phyloP scores from a whole-genome alignment of 2,113 vertebrate genomes.

The Hucho hucho region DNA sequence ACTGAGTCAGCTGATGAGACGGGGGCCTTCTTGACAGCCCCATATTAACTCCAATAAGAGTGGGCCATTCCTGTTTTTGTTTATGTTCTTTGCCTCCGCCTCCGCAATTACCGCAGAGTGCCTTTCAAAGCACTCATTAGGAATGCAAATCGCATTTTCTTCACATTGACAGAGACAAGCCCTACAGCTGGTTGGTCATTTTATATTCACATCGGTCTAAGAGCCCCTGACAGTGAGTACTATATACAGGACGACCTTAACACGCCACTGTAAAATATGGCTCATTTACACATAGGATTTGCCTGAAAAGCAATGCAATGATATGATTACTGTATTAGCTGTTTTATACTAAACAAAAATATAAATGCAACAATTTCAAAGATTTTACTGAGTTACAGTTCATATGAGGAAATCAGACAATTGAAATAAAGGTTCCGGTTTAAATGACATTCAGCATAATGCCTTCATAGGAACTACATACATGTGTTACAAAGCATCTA shows the following conservation, averaged over 20 bases:
- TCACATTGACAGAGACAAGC: conserved; percentile 15
- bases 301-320: conserved; percentile 28
- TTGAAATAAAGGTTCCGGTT: too few relatives aligned
- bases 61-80: conserved; percentile 24
- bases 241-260: conserved; percentile 22
- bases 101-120: conserved; percentile 39
- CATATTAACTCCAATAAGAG: conserved; percentile 14
- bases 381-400: too few relatives aligned
- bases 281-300: conserved; percentile 29
- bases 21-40: not conserved
- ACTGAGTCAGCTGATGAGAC: not conserved
- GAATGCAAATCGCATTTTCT: conserved; percentile 55
- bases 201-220: not conserved
- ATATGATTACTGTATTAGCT: not conserved
- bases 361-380: too few relatives aligned
- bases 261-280: conserved; percentile 27
- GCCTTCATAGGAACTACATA: too few relatives aligned
- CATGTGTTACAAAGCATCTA: too few relatives aligned
- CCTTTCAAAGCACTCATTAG: conserved; percentile 50
- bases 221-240: not conserved
- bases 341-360: too few relatives aligned
- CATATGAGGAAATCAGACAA: too few relatives aligned
- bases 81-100: conserved; percentile 16
- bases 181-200: conserved; percentile 10
- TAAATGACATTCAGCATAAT: too few relatives aligned